phyloP scores from a whole-genome alignment of 92 coral and sea anemone species.

The Galaxea fascicularis region DNA sequence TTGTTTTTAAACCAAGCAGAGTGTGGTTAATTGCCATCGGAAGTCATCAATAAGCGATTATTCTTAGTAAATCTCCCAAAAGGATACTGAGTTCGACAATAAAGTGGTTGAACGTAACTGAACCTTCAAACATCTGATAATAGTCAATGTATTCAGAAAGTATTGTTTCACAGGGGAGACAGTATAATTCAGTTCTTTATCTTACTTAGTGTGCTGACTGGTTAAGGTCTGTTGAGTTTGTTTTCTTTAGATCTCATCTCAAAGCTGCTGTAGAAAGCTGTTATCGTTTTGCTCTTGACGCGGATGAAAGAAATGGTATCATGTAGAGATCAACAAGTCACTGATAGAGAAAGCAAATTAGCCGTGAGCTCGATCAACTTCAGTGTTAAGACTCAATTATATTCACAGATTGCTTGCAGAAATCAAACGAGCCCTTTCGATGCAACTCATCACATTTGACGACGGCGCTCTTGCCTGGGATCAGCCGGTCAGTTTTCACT shows the following conservation, averaged over 20 bases:
- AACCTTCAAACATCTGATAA: too few relatives aligned
- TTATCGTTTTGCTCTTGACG: background rate
- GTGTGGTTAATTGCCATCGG: slow-evolving; percentile 21
- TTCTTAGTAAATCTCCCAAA: slow-evolving; percentile 21
- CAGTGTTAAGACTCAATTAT: too few relatives aligned
- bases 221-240: background rate
- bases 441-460: too few relatives aligned
- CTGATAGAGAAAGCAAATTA: too few relatives aligned
- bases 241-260: slow-evolving; percentile 21
- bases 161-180: background rate
- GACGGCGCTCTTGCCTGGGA: too few relatives aligned
- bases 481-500: too few relatives aligned
- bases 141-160: too few relatives aligned
- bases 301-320: background rate
- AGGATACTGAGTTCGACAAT: too few relatives aligned
- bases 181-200: background rate
- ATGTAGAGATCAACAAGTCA: background rate
- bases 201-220: background rate
- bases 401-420: too few relatives aligned
- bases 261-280: slow-evolving; percentile 6
- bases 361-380: too few relatives aligned
- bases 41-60: slow-evolving; percentile 19
- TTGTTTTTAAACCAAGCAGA: background rate
- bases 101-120: background rate
- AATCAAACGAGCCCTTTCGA: too few relatives aligned